Conservation (phyloP, 1,140 invertebrate genomes). For the Anthonomus grandis region DNA sequence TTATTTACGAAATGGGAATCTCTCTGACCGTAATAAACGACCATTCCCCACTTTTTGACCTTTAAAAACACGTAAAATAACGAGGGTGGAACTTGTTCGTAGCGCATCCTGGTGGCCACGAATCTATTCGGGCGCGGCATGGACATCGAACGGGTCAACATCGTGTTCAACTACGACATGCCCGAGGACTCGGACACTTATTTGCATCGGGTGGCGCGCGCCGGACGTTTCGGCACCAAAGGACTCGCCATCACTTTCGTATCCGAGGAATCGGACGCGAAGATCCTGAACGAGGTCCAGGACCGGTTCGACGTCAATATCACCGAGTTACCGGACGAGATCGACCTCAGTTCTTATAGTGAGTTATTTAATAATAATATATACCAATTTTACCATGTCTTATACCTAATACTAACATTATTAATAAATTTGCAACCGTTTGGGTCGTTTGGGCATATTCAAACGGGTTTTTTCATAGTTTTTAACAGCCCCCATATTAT, state of each 20-base stretch:
- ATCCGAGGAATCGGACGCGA: constrained; percentile 95
- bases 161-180: constrained; percentile 99
- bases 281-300: constrained; percentile 97
- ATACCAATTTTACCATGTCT: no score
- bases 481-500: no score
- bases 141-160: constrained; percentile 98
- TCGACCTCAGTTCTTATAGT: constrained; percentile 96
- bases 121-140: constrained; percentile 98
- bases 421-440: no score
- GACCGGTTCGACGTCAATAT: constrained; percentile 99
- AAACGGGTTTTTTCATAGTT: no score
- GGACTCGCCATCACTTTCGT: constrained; percentile 97
- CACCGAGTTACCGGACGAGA: constrained; percentile 95
- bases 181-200: constrained; percentile 99
- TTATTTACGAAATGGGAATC: constrained; percentile 33
- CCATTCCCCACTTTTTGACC: background rate
- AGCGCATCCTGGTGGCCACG: constrained; percentile 94
- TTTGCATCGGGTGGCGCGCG: constrained; percentile 95
- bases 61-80: no score
- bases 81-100: no score
- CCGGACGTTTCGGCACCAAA: constrained; percentile 97
- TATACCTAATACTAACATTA: no score
- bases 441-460: no score
- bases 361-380: constrained; percentile 47
- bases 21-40: constrained; percentile 14